These are phyloP conservation scores for Blastobasis lacticolella DNA, from an alignment of 2,888 invertebrate genomes.

Conservation along the genomic window DNA sequence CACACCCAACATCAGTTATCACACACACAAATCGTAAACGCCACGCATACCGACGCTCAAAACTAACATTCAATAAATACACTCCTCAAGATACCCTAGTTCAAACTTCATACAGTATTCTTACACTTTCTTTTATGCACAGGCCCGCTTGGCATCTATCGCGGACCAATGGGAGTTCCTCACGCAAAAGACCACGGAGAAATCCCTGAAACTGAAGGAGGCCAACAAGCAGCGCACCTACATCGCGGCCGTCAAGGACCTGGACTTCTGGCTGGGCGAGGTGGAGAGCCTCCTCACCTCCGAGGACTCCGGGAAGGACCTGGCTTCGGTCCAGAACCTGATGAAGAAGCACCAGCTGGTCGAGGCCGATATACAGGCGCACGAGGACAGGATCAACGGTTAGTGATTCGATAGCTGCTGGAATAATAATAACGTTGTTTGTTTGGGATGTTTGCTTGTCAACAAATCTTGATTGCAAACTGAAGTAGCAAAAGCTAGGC, in stretches of 20 bases:
- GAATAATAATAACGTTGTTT: too few species aligned
- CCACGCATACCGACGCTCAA: too few species aligned
- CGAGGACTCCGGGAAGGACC: constrained; percentile 98
- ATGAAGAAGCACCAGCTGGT: constrained; percentile 99
- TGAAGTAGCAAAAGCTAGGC: too few species aligned
- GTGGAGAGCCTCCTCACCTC: constrained; percentile 94
- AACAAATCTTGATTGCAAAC: too few species aligned
- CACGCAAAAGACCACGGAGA: constrained; percentile 98
- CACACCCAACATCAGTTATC: too few species aligned
- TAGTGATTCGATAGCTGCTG: constrained; percentile 4
- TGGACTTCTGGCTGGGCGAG: constrained; percentile 99
- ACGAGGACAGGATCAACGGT: constrained; percentile 94
- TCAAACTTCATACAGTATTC: too few species aligned
- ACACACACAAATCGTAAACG: too few species aligned
- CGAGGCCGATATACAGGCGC: constrained; percentile 97
- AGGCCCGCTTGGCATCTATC: constrained; percentile 87
- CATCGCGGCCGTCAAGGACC: constrained; percentile 99
- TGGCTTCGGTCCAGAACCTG: constrained; percentile 98
- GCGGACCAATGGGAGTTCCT: constrained; percentile 99
- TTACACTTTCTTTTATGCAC: background rate
- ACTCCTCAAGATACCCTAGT: too few species aligned
- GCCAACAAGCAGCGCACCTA: constrained; percentile 99
- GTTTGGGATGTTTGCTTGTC: too few species aligned
- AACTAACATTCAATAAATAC: too few species aligned
- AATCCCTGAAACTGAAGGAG: constrained; percentile 97